A percentile compares a stretch with the other conserved stretches of the same genome.
These are phyloP conservation scores for Diachrysia chrysitis DNA, from an alignment of 2,888 invertebrate genomes.

Conservation along the genomic window DNA sequence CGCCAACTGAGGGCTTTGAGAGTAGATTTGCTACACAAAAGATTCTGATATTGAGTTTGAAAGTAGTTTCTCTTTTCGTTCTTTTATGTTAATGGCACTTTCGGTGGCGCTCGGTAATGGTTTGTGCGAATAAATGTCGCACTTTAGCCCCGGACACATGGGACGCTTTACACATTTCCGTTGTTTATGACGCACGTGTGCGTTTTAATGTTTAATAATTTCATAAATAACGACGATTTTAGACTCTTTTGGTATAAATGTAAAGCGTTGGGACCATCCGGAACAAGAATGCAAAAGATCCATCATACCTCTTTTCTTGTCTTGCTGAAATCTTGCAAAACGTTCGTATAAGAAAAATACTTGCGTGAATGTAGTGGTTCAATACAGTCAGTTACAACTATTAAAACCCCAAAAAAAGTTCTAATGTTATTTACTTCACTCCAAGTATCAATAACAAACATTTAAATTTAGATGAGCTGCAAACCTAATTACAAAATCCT, in stretches of 20 bases:
- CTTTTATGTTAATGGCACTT: conserved; percentile 87
- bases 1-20: conserved; percentile 79
- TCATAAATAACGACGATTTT: conserved; percentile 58
- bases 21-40: conserved; percentile 88
- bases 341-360: neutral
- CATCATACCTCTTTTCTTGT: neutral
- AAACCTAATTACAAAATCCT: conserved; percentile 28
- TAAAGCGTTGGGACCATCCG: conserved; percentile 16
- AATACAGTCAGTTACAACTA: neutral
- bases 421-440: neutral
- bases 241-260: conserved; percentile 35
- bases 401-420: neutral
- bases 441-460: neutral
- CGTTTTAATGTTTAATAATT: conserved; percentile 64
- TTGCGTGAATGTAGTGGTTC: neutral
- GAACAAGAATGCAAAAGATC: neutral
- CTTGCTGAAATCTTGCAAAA: neutral
- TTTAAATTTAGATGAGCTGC: conserved; percentile 1
- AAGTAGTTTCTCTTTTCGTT: conserved; percentile 86
- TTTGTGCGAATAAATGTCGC: conserved; percentile 82
- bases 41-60: conserved; percentile 88
- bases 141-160: conserved; percentile 73
- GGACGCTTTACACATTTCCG: conserved; percentile 66
- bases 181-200: conserved; percentile 68
- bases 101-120: conserved; percentile 82